Evolutionary conservation across 2,888 invertebrate genomes (phyloP).

Genomic region (Heliconius ethilla): DNA sequence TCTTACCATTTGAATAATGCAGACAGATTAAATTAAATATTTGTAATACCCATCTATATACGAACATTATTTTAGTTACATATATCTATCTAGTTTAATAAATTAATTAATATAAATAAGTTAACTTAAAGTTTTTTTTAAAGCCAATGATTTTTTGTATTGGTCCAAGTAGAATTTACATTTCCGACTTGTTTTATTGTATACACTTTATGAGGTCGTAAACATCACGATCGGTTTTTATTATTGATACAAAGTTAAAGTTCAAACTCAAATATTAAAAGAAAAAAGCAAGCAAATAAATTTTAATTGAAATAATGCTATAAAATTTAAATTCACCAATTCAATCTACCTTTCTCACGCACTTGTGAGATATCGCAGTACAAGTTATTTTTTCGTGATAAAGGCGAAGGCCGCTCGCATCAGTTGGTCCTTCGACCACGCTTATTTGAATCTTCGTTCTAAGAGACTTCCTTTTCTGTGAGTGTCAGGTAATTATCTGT

Average conservation of each 20-base stretch:
- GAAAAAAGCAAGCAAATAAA: neutral
- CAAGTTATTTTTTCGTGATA: slow-evolving; percentile 70
- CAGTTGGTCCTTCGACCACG: slow-evolving; percentile 72
- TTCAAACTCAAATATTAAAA: neutral
- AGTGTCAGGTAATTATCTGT: slow-evolving; percentile 83
- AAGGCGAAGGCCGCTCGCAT: slow-evolving; percentile 61
- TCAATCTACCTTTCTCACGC: slow-evolving; percentile 44
- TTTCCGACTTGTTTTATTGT: neutral
- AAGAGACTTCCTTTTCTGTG: slow-evolving; percentile 80
- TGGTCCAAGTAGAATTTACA: neutral
- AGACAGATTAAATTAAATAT: slow-evolving; percentile 14
- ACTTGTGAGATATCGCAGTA: slow-evolving; percentile 58
- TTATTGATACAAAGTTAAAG: neutral
- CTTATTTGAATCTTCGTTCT: slow-evolving; percentile 79
- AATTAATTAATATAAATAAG: too few relatives aligned
- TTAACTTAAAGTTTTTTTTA: neutral
- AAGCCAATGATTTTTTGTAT: slow-evolving; percentile 13
- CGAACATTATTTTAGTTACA: slow-evolving; percentile 23
- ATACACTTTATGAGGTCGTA: slow-evolving; percentile 12
- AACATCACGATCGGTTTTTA: neutral
- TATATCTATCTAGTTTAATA: neutral
- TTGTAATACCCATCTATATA: slow-evolving; percentile 17
- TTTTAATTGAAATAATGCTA: slow-evolving; percentile 5
- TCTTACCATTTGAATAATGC: slow-evolving; percentile 33
- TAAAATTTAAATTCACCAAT: neutral